Base-by-base conservation (phyloP, 2,113 vertebrate genomes). In the Rana temporaria region DNA sequence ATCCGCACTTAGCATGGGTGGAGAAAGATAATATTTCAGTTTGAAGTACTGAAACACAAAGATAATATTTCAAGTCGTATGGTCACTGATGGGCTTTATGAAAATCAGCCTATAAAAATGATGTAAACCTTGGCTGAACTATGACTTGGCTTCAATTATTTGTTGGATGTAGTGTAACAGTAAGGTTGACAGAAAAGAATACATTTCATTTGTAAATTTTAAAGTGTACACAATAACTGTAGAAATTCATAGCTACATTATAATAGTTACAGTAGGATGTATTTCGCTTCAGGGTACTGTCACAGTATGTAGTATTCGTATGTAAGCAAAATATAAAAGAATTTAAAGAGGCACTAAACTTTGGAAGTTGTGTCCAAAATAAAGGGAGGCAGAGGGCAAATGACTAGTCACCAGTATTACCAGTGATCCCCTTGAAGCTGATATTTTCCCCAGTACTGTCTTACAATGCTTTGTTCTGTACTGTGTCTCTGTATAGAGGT, bases 41-140 rank as follows among this genome's bases (percentile, higher is more conserved):
- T 12, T 48, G 6, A 48, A 48, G 42, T 11, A 48, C 42, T 48
- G 42, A 48, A 48, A 48, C 42, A 48, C 42, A 32, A 20, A 17
- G 34, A 73, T 53, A 81, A 53, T 56, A 64, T 73, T 65, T 72
- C 59, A 73, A 73, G 70, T 34, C 30, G 15, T 34, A 81, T 64
- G 9, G 38, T 73, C 69, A 73, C 69, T 64, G 52, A 65, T 65
- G 59, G n/a, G 57, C 69, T 73, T 81, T 65, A 30, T 72, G 20
- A 64, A 71, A 64, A 72, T 53, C 79, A 64, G 48, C 42, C 62
- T 62, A 73, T 81, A 65, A 73, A 53, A 81, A 65, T 22, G 55
- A 38, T 55, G 26, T 52, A 73, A 73, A 81, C 79, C 65, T 81
- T 81, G 79, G 79, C 79, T 81, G 79, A 81, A 81, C 79, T 65